Percentiles rank a stretch among this genome's conserved stretches.
phyloP scores from a whole-genome alignment of 2,113 vertebrate genomes.

The Perca flavescens region DNA sequence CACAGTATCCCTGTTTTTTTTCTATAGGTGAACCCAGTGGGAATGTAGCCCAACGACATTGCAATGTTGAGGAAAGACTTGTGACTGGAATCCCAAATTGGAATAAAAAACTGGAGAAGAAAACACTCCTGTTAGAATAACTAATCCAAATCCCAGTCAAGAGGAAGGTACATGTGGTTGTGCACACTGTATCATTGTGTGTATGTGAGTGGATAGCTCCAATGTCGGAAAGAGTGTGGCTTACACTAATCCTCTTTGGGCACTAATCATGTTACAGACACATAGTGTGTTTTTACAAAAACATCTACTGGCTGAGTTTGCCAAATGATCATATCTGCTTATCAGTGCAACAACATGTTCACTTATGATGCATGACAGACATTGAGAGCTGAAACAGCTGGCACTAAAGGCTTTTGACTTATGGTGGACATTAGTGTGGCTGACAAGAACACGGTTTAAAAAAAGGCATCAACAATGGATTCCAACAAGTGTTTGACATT shows the following conservation, averaged over 20 bases:
- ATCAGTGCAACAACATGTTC: background rate
- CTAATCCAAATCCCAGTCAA: conserved; percentile 8
- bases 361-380: background rate
- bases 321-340: conserved; percentile 50
- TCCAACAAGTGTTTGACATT: background rate
- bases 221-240: conserved; percentile 26
- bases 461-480: background rate
- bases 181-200: background rate
- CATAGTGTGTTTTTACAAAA: conserved; percentile 14
- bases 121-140: background rate
- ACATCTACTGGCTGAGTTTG: background rate
- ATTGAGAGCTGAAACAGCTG: conserved; percentile 33
- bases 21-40: background rate
- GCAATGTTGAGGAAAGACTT: background rate
- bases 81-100: background rate
- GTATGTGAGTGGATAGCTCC: background rate
- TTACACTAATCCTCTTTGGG: conserved; percentile 67
- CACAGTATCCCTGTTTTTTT: background rate
- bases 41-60: background rate
- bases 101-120: background rate
- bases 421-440: conserved; percentile 24
- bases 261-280: conserved; percentile 53
- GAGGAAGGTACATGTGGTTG: background rate
- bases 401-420: conserved; percentile 7
- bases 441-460: background rate